Base-by-base conservation (phyloP, 2,797 vertebrate species). In the Uromys caudimaculatus region DNA sequence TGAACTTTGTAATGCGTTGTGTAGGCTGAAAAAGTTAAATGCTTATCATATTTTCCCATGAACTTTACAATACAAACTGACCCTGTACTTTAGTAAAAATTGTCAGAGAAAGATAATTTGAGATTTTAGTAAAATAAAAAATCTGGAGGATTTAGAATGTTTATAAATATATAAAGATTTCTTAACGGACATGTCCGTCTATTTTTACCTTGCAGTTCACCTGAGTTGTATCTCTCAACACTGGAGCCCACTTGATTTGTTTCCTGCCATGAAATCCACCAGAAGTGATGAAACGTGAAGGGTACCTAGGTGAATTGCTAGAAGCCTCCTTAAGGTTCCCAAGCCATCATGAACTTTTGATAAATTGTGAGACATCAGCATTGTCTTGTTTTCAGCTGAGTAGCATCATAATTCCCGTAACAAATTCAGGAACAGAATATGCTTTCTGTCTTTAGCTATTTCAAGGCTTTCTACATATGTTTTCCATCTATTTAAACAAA, bases 251-350 rank as follows among this genome's bases (percentile, higher is more conserved):
- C 94, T 91, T 97, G 41, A 81, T 85, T n/a, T 95, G 96, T 94
- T 97, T 86, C 50, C 73, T 97, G 94, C 93, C 92, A 86, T 93
- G 93, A 97, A 98, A 97, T 95, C 93, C 54, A 95, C 35, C 44
- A 95, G 84, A 97, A 89, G 60, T 89, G 89, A 98, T 95, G 90
- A 98, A 98, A 98, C 19, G 35, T 91, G 89, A 97, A 97, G 87
- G 56, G 27, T 64, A 96, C 82, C 29, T 82, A 92, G 86, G 69
- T 97, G 96, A 98, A 97, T 95, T 97, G 94, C 96, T 93, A 98
- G 97, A 96, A 94, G 94, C 93, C 96, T 77, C 54, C 83, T 60
- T 97, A 24, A 90, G 93, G 96, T 97, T 97, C 97, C 23, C 82
- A 91, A 96, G 97, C 38, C 52, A 94, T 95, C 64, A 86, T 97